Conservation (phyloP, 2,113 vertebrate genomes). For the Epinephelus moara region DNA sequence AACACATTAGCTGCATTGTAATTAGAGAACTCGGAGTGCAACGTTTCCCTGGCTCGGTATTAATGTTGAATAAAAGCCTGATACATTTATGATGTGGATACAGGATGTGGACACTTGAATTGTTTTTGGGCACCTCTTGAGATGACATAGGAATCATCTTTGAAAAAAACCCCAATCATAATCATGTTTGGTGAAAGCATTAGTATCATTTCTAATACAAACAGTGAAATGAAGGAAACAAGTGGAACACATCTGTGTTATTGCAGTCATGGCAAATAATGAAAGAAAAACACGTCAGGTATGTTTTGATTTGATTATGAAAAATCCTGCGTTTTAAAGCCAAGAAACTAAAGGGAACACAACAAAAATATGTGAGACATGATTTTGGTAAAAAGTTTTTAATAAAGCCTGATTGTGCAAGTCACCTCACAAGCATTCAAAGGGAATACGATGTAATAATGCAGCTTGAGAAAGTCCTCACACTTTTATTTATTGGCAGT, state of each 20-base stretch:
- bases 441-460: constrained; percentile 61
- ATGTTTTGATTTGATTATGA: constrained; percentile 51
- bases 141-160: constrained; percentile 50
- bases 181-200: constrained; percentile 38
- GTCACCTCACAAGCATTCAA: constrained; percentile 51
- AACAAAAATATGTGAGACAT: constrained; percentile 28
- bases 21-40: constrained; percentile 79
- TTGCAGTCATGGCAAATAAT: constrained; percentile 39
- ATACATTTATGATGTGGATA: constrained; percentile 67
- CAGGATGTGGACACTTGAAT: constrained; percentile 57
- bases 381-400: constrained; percentile 38
- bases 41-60: constrained; percentile 74
- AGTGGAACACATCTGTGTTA: constrained; percentile 34
- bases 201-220: constrained; percentile 20
- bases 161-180: constrained; percentile 17
- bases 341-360: constrained; percentile 20
- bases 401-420: constrained; percentile 64
- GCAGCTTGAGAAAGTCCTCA: constrained; percentile 57
- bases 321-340: constrained; percentile 17
- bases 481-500: constrained; percentile 72
- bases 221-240: constrained; percentile 2
- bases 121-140: constrained; percentile 65
- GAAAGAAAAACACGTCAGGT: constrained; percentile 45
- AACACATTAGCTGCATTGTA: constrained; percentile 85
- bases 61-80: constrained; percentile 77